phyloP scores from a whole-genome alignment of 1,140 invertebrate genomes.

The Thaumetopoea pityocampa region DNA sequence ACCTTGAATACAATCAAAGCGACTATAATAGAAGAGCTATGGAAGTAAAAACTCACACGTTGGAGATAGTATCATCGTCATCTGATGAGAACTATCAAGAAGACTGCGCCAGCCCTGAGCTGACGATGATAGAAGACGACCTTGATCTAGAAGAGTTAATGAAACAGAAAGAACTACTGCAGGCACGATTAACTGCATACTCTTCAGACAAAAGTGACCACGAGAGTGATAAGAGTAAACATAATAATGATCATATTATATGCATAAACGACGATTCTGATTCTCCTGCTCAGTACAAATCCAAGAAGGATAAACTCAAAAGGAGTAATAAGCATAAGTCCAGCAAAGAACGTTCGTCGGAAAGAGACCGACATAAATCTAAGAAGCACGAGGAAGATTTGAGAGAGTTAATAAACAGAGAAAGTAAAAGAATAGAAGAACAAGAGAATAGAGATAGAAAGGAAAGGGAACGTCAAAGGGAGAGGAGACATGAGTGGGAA shows the following conservation, averaged over 20 bases:
- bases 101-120: slow-evolving; percentile 85
- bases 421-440: slow-evolving; percentile 59
- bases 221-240: slow-evolving; percentile 23
- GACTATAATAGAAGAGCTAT: slow-evolving; percentile 22
- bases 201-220: slow-evolving; percentile 70
- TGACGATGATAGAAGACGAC: slow-evolving; percentile 88
- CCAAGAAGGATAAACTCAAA: slow-evolving; percentile 24
- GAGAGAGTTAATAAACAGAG: slow-evolving; percentile 54
- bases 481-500: slow-evolving; percentile 28
- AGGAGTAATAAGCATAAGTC: slow-evolving; percentile 36
- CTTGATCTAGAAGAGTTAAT: slow-evolving; percentile 92
- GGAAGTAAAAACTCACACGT: slow-evolving; percentile 40
- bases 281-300: slow-evolving; percentile 30
- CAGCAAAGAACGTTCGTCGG: slow-evolving; percentile 38
- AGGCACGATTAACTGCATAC: slow-evolving; percentile 79
- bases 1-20: slow-evolving; percentile 54
- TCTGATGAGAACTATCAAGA: slow-evolving; percentile 82
- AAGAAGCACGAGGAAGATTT: slow-evolving; percentile 57
- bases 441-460: slow-evolving; percentile 45
- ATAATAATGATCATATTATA: slow-evolving; percentile 32
- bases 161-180: slow-evolving; percentile 88
- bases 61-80: slow-evolving; percentile 83
- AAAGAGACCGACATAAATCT: slow-evolving; percentile 40
- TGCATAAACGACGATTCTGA: slow-evolving; percentile 40
- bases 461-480: slow-evolving; percentile 43